Conservation (phyloP, 2,888 invertebrate species). For the Cynaeus angustus region DNA sequence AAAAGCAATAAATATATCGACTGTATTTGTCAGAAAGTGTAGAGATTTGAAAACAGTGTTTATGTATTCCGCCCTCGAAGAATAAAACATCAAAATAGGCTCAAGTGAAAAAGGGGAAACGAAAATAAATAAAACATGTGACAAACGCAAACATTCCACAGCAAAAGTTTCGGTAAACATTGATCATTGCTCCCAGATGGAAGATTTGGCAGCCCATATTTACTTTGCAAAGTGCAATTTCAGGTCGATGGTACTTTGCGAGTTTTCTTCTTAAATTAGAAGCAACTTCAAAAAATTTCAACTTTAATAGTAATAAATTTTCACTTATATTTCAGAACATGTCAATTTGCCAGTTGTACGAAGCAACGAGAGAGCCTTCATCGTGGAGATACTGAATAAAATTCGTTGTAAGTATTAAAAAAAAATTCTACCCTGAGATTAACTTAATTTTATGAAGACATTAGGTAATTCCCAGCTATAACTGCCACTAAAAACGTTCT, state of each 20-base stretch:
- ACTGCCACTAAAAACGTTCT: constrained; percentile 11
- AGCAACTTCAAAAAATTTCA: background rate
- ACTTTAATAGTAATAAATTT: no score
- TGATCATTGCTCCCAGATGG: constrained; percentile 51
- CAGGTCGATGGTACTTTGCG: constrained; percentile 30
- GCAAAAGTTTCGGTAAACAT: constrained; percentile 59
- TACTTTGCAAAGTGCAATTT: constrained; percentile 46
- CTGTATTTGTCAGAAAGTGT: constrained; percentile 47
- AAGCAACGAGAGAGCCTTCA: no score
- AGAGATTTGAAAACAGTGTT: constrained; percentile 48
- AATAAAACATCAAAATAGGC: constrained; percentile 64
- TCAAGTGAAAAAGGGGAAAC: constrained; percentile 59
- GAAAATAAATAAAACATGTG: constrained; percentile 67
- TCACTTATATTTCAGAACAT: no score
- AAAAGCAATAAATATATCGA: constrained; percentile 40
- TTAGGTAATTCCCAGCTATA: constrained; percentile 1
- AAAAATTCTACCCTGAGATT: no score
- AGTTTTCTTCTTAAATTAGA: constrained; percentile 9
- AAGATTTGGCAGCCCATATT: constrained; percentile 49
- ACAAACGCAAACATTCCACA: constrained; percentile 65
- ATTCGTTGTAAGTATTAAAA: no score
- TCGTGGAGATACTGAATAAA: no score
- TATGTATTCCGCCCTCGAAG: constrained; percentile 55
- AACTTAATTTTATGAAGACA: background rate
- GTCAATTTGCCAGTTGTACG: no score